Conservation (phyloP, 2,888 invertebrate genomes). For the Hoplodrina blanda region DNA sequence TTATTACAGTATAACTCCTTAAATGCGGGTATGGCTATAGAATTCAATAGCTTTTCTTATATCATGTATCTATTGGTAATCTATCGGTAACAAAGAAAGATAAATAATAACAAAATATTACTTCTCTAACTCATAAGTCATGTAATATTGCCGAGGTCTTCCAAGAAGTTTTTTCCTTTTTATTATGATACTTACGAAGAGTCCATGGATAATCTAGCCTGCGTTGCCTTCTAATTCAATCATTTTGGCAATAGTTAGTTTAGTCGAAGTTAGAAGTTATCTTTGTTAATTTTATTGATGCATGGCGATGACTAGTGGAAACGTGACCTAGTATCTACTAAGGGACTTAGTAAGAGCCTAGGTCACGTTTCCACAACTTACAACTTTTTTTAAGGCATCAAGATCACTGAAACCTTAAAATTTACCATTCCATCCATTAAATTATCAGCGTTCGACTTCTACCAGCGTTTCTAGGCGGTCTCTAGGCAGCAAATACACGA, state of each 20-base stretch:
- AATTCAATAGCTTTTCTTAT: neutral
- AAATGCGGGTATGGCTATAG: neutral
- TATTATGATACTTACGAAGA: too few relatives aligned
- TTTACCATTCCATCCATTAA: too few relatives aligned
- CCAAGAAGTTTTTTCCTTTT: conserved; percentile 18
- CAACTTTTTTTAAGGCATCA: too few relatives aligned
- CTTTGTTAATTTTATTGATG: neutral
- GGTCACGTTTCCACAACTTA: too few relatives aligned
- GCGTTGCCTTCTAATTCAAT: conserved; percentile 6
- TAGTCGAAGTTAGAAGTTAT: conserved; percentile 15
- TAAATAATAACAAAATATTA: conserved; percentile 1
- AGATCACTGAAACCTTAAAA: too few relatives aligned
- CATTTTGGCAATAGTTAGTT: conserved; percentile 15
- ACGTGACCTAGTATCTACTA: neutral
- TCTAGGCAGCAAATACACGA: neutral
- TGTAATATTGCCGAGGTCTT: conserved; percentile 8
- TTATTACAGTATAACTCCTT: neutral
- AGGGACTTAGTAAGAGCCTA: neutral
- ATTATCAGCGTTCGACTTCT: too few relatives aligned
- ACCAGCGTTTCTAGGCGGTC: too few relatives aligned
- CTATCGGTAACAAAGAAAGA: conserved; percentile 1
- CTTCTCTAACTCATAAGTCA: neutral
- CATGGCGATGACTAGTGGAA: too few relatives aligned
- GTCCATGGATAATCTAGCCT: too few relatives aligned
- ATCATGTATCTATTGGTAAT: neutral